Base-by-base conservation (phyloP, 2,888 invertebrate species). In the Tanypteryx hageni region DNA sequence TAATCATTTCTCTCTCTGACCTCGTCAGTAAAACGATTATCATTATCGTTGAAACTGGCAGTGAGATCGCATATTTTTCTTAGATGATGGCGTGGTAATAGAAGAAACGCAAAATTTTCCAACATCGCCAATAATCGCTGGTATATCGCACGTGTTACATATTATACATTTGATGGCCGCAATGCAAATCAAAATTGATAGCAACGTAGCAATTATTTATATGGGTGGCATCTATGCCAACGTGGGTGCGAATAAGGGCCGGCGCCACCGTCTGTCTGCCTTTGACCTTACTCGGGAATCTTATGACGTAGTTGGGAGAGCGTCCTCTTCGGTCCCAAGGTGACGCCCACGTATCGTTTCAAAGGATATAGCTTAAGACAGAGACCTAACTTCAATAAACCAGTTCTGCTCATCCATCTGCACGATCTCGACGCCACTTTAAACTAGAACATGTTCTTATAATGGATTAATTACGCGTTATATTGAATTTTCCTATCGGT, bases 271-370 rank as follows among this genome's bases (percentile, higher is more conserved):
- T 57, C 82, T 82, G 56, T 3, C 4, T 57, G 31, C 0, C 10
- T 44, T 11, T 82, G 8, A 57, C 16, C 83, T 57, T 18, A 31
- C 14, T 27, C 56, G 2, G 56, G 83, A 83, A n/a, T 44, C 56
- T 83, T 56, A n/a, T 83, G 83, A 83, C 83, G 83, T n/a, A 18
- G 83, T 11, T 13, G 0, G 56, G 56, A 57, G 83, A 82, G 44
- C 82, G 18, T 83, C 83, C 57, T 83, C 56, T 56, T 83, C 11
- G 83, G 57, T 44, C 83, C 83, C 56, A 57, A 83, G 57, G 83
- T 56, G n/a, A 83, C 83, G 56, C 83, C 83, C 57, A 83, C 83
- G n/a, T 83, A n/a, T 56, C 18, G 83, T 83, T 56, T 83, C 56
- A 9, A 8, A 16, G 56, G 18, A 16, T 83, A 18, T 57, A 82